Base-by-base conservation (phyloP, 2,113 vertebrate species). In the Rhinopomastus cyanomelas region DNA sequence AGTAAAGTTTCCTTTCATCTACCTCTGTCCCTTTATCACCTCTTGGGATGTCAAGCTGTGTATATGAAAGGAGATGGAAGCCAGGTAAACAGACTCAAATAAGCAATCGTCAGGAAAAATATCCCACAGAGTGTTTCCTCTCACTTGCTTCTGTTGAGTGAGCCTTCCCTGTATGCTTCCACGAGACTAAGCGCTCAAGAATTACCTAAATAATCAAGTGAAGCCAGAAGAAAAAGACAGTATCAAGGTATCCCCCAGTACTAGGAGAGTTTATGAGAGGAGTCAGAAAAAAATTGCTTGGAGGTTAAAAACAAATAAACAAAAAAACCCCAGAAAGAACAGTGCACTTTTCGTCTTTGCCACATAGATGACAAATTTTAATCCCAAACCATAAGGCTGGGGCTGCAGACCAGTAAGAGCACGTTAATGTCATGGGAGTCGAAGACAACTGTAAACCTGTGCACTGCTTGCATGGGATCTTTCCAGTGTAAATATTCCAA, bases 401-500 rank as follows among this genome's bases (percentile, higher is more conserved):
- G 44, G 77, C 82, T 59, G 81, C 69, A 84, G 77, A 87, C 71
- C 94, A 82, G 77, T n/a, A 57, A 94, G 68, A 81, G 73, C 53
- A 60, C 0, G 8, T 16, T 53, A 36, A 68, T 61, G 74, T 32
- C 81, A 71, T 37, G 81, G 69, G 88, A 89, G 61, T n/a, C 9
- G 13, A 44, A 81, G 79, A 64, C 8, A 11, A 42, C 82, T 62
- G 51, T 0, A 82, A 79, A 87, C 22, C 78, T 65, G 68, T 22
- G 39, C 21, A n/a, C 60, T 52, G 81, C 36, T 48, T 65, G 27
- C 42, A 36, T 3, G 68, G 80, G 94, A 80, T 85, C 69, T 69
- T 89, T 92, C 90, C 83, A 92, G 65, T 8, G 82, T 16, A 82
- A 93, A 95, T 79, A 93, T 56, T 66, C 59, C 23, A 26, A 76